Base-by-base conservation (phyloP, 2,113 vertebrate species). In the Psephotus haematonotus region DNA sequence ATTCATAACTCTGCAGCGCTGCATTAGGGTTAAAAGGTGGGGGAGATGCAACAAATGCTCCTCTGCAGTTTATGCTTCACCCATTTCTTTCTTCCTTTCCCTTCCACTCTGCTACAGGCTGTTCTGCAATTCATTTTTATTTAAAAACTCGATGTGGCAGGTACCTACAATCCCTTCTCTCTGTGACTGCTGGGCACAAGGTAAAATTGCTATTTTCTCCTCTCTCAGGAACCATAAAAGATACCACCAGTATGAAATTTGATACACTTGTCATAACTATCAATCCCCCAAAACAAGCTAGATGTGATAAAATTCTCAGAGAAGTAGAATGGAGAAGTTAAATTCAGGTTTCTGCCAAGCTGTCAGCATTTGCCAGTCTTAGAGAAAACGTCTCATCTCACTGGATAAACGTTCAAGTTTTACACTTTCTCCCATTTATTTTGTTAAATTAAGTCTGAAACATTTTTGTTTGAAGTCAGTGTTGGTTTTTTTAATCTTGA, bases 211-310 rank as follows among this genome's bases (percentile, higher is more conserved):
- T 95, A 50, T 95, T 97, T 96, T 95, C 92, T 95, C 87, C 95
- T 96, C 94, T 96, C 97, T 93, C 96, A 94, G 94, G 95, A 96
- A 97, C 97, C 92, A 96, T 87, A 95, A 95, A 97, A 92, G 88
- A 88, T 93, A 94, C 35, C 64, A 90, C 62, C 29, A 71, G 90
- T 87, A 96, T 77, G 97, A 97, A 97, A 98, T 77, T 76, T 91
- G 93, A 97, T 86, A 86, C 52, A 89, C 67, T 96, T 92, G 90
- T 90, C 90, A 25, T 89, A 97, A 97, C 89, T 92, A 96, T 75
- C 82, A 90, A 82, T 95, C 65, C 79, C 95, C 72, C 65, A 17
- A 91, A 97, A 97, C 81, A 96, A 87, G 82, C 35, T 70, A 75
- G 78, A 93, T 63, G 82, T 80, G 89, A 75, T 91, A 81, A 96